A percentile compares a stretch with the other conserved stretches of the same genome.
Evolutionary conservation across 2,797 vertebrate genomes (phyloP).

Genomic region (Lutjanus argentimaculatus): DNA sequence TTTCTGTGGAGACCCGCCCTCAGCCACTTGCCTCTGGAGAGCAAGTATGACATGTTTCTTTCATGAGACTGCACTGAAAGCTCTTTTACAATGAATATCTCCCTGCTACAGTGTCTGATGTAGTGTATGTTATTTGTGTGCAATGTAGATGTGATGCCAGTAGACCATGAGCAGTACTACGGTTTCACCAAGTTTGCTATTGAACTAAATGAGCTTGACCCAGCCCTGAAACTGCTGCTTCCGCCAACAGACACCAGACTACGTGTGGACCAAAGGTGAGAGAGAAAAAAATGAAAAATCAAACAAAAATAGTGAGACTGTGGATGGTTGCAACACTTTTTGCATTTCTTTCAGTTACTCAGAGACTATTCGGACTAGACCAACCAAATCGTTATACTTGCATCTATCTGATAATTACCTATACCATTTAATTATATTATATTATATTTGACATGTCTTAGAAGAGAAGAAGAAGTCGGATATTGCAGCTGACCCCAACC

Average conservation of each 20-base stretch:
- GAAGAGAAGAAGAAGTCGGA: too few species aligned
- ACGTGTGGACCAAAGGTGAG: constrained; percentile 94
- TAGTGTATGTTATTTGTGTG: constrained; percentile 33
- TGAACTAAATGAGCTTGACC: constrained; percentile 94
- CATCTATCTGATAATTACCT: too few species aligned
- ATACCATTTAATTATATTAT: too few species aligned
- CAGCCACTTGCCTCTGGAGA: constrained; percentile 95
- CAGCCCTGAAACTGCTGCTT: constrained; percentile 86
- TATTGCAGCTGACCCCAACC: too few species aligned
- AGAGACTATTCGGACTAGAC: too few species aligned
- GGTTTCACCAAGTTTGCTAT: constrained; percentile 97
- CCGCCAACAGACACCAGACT: constrained; percentile 94
- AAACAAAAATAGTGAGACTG: too few species aligned
- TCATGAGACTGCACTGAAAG: not conserved
- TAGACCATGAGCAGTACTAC: constrained; percentile 92
- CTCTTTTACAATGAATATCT: not conserved
- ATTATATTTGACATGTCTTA: too few species aligned
- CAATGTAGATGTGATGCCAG: constrained; percentile 91
- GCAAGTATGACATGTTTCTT: constrained; percentile 86
- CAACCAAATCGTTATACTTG: too few species aligned
- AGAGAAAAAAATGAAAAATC: too few species aligned
- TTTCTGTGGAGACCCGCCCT: constrained; percentile 91
- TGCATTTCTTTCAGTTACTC: too few species aligned
- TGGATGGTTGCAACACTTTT: too few species aligned
- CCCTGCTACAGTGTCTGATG: not conserved